Base-by-base conservation (phyloP, 2,888 invertebrate species). In the Neoitamus cyanurus region DNA sequence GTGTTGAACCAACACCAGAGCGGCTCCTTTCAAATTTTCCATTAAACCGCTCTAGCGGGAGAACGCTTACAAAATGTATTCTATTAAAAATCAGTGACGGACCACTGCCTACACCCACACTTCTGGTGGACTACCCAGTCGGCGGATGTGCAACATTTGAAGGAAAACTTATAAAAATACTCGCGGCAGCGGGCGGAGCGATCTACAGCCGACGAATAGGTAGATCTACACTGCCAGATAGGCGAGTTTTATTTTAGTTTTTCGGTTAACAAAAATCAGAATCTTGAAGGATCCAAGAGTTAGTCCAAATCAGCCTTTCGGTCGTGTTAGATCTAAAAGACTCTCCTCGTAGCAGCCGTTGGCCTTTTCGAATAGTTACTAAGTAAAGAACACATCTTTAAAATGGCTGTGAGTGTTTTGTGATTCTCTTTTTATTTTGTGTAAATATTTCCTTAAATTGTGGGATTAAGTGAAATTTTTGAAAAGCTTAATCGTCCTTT, bases 351-450 rank as follows among this genome's bases (percentile, higher is more conserved):
- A 58, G 1, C n/a, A 42, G 1, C 5, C 25, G 15, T 58, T 15
- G 58, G 3, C 1, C 15, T 58, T 20, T 75, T 48, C 48, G 46
- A 31, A 48, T 58, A 42, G 25, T 58, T 31, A 46, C 28, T 58
- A 78, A 9, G 6, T 78, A 28, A 25, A 2, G 58, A 68, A 9
- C 6, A 58, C 58, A 80, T n/a, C 7, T 80, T 48, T 15, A 68
- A 83, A 84, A 86, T 86, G 86, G 86, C 86, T 86, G 86, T 86
- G 83, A 86, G 86, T 86, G 84, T 80, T 85, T 42, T 42, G 0
- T n/a, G n/a, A 68, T 36, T 30, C 30, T 48, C 3, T 13, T 48
- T 7, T 30, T 31, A 30, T 70, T 70, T 11, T 34, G n/a, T 70
- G 20, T 1, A 58, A 73, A 34, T 11, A 37, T 4, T 20, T 15